Evolutionary conservation across 2,797 vertebrate species (phyloP).

Genomic region (Phataginus tricuspis): DNA sequence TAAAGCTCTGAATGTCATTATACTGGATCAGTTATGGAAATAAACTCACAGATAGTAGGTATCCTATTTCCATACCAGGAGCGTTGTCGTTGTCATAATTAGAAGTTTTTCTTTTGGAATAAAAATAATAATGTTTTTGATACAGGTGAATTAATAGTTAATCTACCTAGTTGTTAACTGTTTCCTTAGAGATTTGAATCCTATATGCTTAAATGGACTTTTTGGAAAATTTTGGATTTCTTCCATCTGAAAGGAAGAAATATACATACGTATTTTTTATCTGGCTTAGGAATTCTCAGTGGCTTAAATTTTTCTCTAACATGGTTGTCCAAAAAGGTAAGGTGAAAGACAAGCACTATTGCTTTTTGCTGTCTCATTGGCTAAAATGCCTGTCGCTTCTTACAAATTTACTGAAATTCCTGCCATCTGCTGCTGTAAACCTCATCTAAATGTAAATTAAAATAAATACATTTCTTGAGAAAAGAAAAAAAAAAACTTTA

Average conservation of each 20-base stretch:
- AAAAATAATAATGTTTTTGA: conserved; percentile 43
- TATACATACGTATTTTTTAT: conserved; percentile 3
- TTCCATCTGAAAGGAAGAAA: conserved; percentile 25
- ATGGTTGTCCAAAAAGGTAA: conserved; percentile 64
- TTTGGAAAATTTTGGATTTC: conserved; percentile 37
- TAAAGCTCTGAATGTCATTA: background rate
- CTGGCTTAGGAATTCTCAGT: conserved; percentile 10
- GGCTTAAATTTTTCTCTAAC: conserved; percentile 52
- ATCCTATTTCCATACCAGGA: background rate
- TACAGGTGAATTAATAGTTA: conserved; percentile 26
- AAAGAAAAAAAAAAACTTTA: conserved; percentile 29
- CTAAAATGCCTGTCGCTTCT: conserved; percentile 67
- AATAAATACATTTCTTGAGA: conserved; percentile 80
- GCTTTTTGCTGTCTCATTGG: conserved; percentile 74
- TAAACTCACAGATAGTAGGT: background rate
- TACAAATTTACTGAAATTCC: conserved; percentile 82
- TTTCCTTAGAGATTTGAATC: conserved; percentile 60
- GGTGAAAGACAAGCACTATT: background rate
- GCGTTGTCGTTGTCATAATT: conserved; percentile 18
- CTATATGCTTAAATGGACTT: conserved; percentile 43
- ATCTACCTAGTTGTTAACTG: background rate
- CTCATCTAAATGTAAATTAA: conserved; percentile 84
- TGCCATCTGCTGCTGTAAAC: conserved; percentile 78
- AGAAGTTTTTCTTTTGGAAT: background rate
- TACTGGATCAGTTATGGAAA: background rate